phyloP scores from a whole-genome alignment of 2,888 invertebrate species.

The Horisme vitalbata region DNA sequence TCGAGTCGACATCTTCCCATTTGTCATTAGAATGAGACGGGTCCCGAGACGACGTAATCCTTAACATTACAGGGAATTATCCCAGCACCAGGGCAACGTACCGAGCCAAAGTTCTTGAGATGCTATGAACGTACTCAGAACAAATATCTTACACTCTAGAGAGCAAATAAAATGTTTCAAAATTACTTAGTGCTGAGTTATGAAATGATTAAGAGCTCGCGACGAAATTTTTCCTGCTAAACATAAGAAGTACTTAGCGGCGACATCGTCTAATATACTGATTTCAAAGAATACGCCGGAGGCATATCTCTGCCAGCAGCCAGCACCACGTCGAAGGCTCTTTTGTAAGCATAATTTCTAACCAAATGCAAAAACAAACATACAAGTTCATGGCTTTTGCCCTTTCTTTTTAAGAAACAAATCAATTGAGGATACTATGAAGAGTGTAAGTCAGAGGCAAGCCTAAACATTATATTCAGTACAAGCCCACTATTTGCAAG shows the following conservation, averaged over 20 bases:
- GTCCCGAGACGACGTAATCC: constrained; percentile 55
- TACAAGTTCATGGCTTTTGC: too few relatives aligned
- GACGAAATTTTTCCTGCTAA: constrained; percentile 43
- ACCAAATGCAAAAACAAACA: too few relatives aligned
- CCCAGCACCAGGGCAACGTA: constrained; percentile 45
- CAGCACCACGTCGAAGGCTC: constrained; percentile 32
- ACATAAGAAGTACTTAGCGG: constrained; percentile 47
- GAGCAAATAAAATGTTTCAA: constrained; percentile 44
- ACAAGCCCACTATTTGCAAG: too few relatives aligned
- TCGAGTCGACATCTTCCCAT: constrained; percentile 50
- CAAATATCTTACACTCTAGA: constrained; percentile 34
- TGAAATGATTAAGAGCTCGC: constrained; percentile 45
- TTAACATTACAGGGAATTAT: constrained; percentile 62
- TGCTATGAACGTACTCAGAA: constrained; percentile 39
- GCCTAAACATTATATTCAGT: too few relatives aligned
- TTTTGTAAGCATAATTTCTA: too few relatives aligned
- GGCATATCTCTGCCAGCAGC: constrained; percentile 40
- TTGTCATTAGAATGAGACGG: constrained; percentile 54
- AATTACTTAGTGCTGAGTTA: constrained; percentile 42
- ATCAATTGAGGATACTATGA: too few relatives aligned
- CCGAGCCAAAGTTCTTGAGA: constrained; percentile 49
- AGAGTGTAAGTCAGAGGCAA: too few relatives aligned
- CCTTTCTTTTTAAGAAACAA: too few relatives aligned
- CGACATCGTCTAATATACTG: constrained; percentile 46
- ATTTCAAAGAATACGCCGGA: constrained; percentile 38